These are phyloP conservation scores for Chloropsis hardwickii DNA, from an alignment of 2,113 vertebrate genomes.

Conservation along the genomic window DNA sequence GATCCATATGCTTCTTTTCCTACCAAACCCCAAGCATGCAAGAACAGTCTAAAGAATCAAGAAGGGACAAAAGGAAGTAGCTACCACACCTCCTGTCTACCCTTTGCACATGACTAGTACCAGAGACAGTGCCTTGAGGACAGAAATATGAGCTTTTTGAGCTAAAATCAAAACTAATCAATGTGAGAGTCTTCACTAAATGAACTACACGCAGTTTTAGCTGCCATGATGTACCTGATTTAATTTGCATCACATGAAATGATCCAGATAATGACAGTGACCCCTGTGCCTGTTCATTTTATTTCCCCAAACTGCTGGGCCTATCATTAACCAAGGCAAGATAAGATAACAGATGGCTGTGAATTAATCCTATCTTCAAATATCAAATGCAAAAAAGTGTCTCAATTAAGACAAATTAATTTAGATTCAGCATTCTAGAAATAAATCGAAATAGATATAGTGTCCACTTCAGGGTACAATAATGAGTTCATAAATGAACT, in stretches of 20 bases:
- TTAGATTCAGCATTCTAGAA: constrained; percentile 13
- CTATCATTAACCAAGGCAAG: constrained; percentile 20
- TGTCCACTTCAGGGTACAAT: not conserved
- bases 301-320: constrained; percentile 33
- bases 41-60: not conserved
- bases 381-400: constrained; percentile 20
- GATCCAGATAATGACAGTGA: constrained; percentile 26
- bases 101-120: not conserved
- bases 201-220: not conserved
- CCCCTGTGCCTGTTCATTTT: not conserved
- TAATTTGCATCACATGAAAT: constrained; percentile 34
- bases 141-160: not conserved
- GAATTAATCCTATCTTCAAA: constrained; percentile 34
- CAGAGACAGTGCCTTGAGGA: not conserved
- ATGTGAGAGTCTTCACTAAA: not conserved
- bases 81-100: not conserved
- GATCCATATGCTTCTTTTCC: not conserved
- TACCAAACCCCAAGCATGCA: not conserved
- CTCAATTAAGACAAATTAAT: constrained; percentile 42
- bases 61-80: not conserved
- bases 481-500: not conserved
- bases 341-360: constrained; percentile 24
- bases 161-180: not conserved
- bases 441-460: not conserved
- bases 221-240: not conserved